Evolutionary conservation across 2,888 invertebrate species (phyloP).

Genomic region (Atherix ibis): DNA sequence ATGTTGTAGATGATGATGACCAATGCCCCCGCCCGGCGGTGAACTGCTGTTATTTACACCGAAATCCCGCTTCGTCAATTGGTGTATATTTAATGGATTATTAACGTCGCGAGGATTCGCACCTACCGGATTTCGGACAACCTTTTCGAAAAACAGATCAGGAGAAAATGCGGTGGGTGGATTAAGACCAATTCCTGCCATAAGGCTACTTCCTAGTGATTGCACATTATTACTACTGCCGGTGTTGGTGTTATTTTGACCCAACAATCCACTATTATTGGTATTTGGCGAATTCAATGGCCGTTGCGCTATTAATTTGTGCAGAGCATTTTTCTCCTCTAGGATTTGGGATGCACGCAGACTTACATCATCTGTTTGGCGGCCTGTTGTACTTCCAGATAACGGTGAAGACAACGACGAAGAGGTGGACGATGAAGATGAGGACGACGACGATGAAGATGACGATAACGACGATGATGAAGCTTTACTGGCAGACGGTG

Average conservation of each 20-base stretch:
- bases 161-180: conserved; percentile 26
- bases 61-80: conserved; percentile 52
- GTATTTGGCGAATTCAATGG: no score
- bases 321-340: no score
- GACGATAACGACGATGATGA: conserved; percentile 9
- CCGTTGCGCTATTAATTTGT: no score
- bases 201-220: no score
- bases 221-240: conserved; percentile 8
- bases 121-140: conserved; percentile 61
- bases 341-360: no score
- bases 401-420: conserved; percentile 2
- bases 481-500: background rate
- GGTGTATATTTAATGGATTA: conserved; percentile 82
- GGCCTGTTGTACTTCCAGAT: conserved; percentile 2
- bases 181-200: no score
- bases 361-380: no score
- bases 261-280: background rate
- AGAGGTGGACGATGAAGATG: conserved; percentile 8
- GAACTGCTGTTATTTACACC: conserved; percentile 9
- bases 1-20: background rate
- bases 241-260: background rate
- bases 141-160: conserved; percentile 25
- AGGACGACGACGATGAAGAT: conserved; percentile 12
- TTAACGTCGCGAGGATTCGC: conserved; percentile 85
- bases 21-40: background rate